Percentiles rank a stretch among this genome's conserved stretches.
phyloP scores from a whole-genome alignment of 2,797 vertebrate genomes.

The Lates japonicus region DNA sequence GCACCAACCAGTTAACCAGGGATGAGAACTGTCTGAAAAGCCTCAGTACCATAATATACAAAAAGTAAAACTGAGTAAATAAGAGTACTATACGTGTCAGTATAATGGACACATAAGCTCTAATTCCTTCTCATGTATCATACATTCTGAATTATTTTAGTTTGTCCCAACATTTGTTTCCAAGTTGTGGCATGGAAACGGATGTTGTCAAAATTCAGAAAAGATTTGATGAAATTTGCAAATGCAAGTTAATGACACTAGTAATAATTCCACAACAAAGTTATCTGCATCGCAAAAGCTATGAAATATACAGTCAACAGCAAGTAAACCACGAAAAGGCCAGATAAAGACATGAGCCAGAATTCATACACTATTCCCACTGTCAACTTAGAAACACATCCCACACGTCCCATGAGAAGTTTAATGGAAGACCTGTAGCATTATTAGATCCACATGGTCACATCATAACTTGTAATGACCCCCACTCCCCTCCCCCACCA shows the following conservation, averaged over 20 bases:
- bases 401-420: background rate
- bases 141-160: background rate
- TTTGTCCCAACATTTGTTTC: background rate
- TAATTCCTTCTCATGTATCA: background rate
- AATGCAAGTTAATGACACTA: background rate
- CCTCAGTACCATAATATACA: background rate
- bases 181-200: background rate
- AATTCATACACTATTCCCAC: background rate
- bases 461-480: constrained; percentile 55
- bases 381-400: background rate
- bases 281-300: background rate
- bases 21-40: background rate
- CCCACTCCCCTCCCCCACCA: background rate
- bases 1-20: background rate
- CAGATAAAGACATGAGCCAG: background rate
- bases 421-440: background rate
- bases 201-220: background rate
- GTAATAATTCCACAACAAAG: background rate
- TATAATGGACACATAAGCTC: no score
- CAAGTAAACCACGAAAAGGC: background rate
- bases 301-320: background rate
- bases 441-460: constrained; percentile 6
- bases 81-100: background rate
- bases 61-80: background rate
- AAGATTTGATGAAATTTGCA: background rate